Base-by-base conservation (phyloP, 2,888 invertebrate genomes). In the Dolomedes plantarius region DNA sequence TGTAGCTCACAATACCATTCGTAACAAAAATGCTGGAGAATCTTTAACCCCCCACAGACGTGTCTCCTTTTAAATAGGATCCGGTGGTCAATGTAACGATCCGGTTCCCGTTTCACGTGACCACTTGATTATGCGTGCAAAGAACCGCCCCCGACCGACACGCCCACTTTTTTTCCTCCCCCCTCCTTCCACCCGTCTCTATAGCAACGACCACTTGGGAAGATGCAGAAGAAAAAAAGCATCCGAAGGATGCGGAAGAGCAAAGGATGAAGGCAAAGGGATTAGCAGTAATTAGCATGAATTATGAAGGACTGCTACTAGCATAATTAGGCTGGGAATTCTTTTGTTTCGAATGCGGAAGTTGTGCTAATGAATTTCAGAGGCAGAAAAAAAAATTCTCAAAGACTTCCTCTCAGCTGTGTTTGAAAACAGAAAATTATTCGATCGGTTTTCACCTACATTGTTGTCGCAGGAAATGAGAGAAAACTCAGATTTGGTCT, bases 71-170 rank as follows among this genome's bases (percentile, higher is more conserved):
- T 56, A 56, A 56, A 56, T 23, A 56, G 56, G 56, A 56, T 65
- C 31, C 41, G 41, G 69, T 69, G 69, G 69, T 69, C 69, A 69
- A 69, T 69, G 69, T 69, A 69, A 69, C 69, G 69, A 69, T 69
- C 69, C 41, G 69, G 39, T 69, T 69, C 69, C n/a, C 19, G n/a
- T 69, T 69, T 69, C 69, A 69, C 69, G 69, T 69, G 69, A 69
- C 69, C 41, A 41, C 23, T 69, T 36, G 69, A 69, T 69, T 69
- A 69, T 69, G 69, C 69, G 41, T 36, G 41, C 39, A 19, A 56
- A 56, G 69, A 36, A 69, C 69, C 36, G 69, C 69, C 69, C 41
- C 36, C 41, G 41, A 41, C 23, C 3, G 28, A 23, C 2, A 39
- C 69, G 69, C 69, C 69, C 41, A 32, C 36, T 41, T 41, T 36